phyloP scores from a whole-genome alignment of 2,113 vertebrate genomes.

The Halichoeres trimaculatus region DNA sequence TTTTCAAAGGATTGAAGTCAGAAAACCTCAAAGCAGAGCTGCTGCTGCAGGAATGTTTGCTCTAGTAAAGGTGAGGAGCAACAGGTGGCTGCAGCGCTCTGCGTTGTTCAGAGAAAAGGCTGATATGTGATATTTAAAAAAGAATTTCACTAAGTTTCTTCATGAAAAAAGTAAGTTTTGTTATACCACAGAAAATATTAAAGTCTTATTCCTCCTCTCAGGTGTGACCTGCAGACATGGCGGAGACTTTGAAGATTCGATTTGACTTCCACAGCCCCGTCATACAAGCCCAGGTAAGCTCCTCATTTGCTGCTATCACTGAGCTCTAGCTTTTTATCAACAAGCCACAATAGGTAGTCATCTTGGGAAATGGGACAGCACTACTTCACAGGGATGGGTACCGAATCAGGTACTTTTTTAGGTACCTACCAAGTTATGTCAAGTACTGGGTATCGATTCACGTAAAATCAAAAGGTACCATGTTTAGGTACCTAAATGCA shows the following conservation, averaged over 20 bases:
- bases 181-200: neutral
- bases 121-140: constrained; percentile 34
- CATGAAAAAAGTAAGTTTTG: neutral
- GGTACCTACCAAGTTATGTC: too few relatives aligned
- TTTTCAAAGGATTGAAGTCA: constrained; percentile 32
- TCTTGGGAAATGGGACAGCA: too few relatives aligned
- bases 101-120: neutral
- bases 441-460: too few relatives aligned
- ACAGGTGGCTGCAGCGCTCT: constrained; percentile 43
- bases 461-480: too few relatives aligned
- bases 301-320: neutral
- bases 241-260: constrained; percentile 87
- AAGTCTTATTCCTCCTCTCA: neutral
- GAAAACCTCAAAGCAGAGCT: constrained; percentile 35
- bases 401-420: too few relatives aligned
- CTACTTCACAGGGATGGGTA: too few relatives aligned
- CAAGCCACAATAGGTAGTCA: too few relatives aligned
- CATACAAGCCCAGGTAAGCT: constrained; percentile 92
- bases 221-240: constrained; percentile 78
- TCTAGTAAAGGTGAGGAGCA: neutral
- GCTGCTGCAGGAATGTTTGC: neutral
- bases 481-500: too few relatives aligned
- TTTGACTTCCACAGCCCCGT: constrained; percentile 92
- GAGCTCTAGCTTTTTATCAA: too few relatives aligned
- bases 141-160: too few relatives aligned